Conservation (phyloP, 2,797 vertebrate genomes). For the Silurus lanzhouensis region DNA sequence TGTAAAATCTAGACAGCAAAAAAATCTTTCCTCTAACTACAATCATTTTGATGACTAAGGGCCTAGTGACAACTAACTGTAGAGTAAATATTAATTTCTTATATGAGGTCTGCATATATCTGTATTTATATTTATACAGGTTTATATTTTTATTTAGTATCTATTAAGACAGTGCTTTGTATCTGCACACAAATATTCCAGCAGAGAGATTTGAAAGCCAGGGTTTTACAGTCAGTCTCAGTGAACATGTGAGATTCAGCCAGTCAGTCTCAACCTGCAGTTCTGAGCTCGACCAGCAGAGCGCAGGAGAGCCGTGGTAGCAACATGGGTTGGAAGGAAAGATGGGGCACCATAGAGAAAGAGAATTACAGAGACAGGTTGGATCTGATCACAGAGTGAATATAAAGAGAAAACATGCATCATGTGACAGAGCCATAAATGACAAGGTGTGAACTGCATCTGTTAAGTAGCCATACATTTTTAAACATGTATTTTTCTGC, state of each 20-base stretch:
- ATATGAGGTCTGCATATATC: not conserved
- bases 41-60: not conserved
- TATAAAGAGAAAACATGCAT: constrained; percentile 12
- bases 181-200: constrained; percentile 5
- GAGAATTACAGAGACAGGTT: constrained; percentile 56
- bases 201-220: constrained; percentile 57
- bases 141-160: not conserved
- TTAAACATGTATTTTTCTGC: not conserved
- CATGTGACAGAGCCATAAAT: constrained; percentile 13
- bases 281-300: constrained; percentile 62
- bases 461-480: constrained; percentile 30
- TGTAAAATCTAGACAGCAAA: not conserved
- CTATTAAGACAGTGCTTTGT: not conserved
- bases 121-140: not conserved
- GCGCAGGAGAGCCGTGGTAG: constrained; percentile 66
- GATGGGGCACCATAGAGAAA: constrained; percentile 69
- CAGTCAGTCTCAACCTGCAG: constrained; percentile 66
- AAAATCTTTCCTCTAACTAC: not conserved
- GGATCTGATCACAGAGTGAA: constrained; percentile 56
- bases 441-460: constrained; percentile 10
- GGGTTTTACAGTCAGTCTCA: constrained; percentile 63
- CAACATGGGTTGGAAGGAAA: constrained; percentile 83
- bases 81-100: not conserved
- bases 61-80: not conserved
- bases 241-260: constrained; percentile 69